Evolutionary conservation across 1,140 invertebrate genomes (phyloP).

Genomic region (Drosophila takahashii): DNA sequence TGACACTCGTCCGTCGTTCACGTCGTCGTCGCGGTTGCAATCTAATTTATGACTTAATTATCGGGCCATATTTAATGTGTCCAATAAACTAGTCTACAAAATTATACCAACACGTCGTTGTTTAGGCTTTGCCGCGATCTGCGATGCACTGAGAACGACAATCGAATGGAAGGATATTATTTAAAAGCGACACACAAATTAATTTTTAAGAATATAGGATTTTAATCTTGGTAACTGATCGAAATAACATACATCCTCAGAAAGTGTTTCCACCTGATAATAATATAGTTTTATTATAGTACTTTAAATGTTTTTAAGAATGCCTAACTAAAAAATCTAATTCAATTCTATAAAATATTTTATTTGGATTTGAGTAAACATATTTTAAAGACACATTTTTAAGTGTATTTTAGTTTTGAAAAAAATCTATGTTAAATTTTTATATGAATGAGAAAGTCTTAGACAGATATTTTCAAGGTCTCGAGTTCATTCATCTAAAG

Average conservation of each 20-base stretch:
- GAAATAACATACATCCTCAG: too few relatives aligned
- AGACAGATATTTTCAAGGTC: not conserved
- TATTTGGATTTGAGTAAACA: not conserved
- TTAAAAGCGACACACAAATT: too few relatives aligned
- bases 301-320: too few relatives aligned
- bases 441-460: not conserved
- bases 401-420: not conserved
- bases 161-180: too few relatives aligned
- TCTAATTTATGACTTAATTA: slow-evolving; percentile 85
- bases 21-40: slow-evolving; percentile 71
- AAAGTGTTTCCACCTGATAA: too few relatives aligned
- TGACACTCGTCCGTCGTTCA: slow-evolving; percentile 74
- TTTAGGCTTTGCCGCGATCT: slow-evolving; percentile 58
- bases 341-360: not conserved
- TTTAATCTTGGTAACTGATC: too few relatives aligned
- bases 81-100: slow-evolving; percentile 85
- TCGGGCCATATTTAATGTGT: slow-evolving; percentile 85
- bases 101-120: slow-evolving; percentile 84
- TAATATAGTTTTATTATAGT: too few relatives aligned
- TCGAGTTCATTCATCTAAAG: not conserved
- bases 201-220: not conserved
- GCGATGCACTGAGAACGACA: slow-evolving; percentile 6
- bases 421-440: not conserved
- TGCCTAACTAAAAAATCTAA: too few relatives aligned
- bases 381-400: not conserved